Percentiles rank a stretch among this genome's conserved stretches.
Conservation (phyloP, 2,888 invertebrate species). For the Lasioglossum morio region DNA sequence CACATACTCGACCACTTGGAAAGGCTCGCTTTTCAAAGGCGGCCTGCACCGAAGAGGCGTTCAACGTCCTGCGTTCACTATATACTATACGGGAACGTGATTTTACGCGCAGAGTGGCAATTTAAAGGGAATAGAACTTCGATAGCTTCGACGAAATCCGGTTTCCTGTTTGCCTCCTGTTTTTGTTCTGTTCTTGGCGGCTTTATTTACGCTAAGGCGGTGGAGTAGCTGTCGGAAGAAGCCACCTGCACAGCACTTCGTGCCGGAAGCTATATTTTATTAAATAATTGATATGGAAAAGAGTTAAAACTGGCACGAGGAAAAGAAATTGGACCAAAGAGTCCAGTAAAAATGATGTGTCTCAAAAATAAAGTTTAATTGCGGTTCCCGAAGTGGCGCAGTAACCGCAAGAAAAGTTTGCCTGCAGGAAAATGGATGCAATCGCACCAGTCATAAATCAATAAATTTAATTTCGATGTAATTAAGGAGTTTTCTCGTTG, state of each 20-base stretch:
- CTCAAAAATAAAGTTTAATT: neutral
- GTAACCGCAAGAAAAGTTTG: too few relatives aligned
- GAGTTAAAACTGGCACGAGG: neutral
- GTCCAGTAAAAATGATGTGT: neutral
- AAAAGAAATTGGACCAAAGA: neutral
- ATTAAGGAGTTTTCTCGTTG: neutral
- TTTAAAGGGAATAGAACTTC: slow-evolving; percentile 2
- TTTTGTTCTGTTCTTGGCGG: neutral
- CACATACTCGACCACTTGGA: neutral
- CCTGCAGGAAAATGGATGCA: too few relatives aligned
- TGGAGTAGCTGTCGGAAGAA: neutral
- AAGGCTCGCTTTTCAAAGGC: slow-evolving; percentile 5
- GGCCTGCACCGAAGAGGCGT: neutral
- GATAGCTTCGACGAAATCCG: neutral
- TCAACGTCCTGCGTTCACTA: neutral
- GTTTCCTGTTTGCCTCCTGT: neutral
- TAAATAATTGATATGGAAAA: neutral
- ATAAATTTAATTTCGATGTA: neutral
- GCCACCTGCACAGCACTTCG: neutral
- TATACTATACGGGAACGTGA: neutral
- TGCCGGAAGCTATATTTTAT: neutral
- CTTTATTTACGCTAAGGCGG: neutral
- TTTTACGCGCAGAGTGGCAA: slow-evolving; percentile 7
- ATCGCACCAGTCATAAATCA: neutral
- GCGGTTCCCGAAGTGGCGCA: too few relatives aligned